Evolutionary conservation across 2,797 vertebrate genomes (phyloP).

Genomic region (Rhodeus uyekii): DNA sequence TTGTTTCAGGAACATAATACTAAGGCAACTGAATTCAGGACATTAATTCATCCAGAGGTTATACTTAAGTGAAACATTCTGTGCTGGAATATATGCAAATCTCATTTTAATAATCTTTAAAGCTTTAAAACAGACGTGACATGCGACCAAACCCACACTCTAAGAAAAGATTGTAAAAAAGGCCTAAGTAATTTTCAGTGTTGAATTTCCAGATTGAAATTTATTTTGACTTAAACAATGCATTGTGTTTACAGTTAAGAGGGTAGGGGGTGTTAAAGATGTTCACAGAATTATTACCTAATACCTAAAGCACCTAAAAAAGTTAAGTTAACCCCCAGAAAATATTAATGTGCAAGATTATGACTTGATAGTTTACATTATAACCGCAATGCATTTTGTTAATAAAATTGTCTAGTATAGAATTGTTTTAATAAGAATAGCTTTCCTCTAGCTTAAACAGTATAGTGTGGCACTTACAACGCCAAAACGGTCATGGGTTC

Average conservation of each 20-base stretch:
- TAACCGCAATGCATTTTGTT: neutral
- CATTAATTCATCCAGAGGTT: neutral
- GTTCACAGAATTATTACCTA: neutral
- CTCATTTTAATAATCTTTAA: slow-evolving; percentile 1
- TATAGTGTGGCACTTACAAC: no score
- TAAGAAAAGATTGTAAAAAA: neutral
- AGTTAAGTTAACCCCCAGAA: neutral
- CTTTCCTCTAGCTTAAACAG: no score
- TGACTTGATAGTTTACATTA: neutral
- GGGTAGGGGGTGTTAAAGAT: neutral
- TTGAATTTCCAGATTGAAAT: neutral
- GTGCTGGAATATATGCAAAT: slow-evolving; percentile 12
- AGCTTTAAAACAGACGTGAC: neutral
- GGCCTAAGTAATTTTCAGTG: neutral
- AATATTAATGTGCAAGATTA: neutral
- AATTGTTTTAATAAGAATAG: neutral
- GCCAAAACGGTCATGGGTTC: no score
- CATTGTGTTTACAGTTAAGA: neutral
- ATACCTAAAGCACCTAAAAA: neutral
- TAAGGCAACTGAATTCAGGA: neutral
- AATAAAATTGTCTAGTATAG: no score
- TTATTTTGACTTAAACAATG: neutral
- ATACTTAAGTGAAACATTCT: neutral
- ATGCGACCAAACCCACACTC: neutral
- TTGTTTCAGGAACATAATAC: neutral